Evolutionary conservation across 2,888 invertebrate species (phyloP).

Genomic region (Laspeyria flexula): DNA sequence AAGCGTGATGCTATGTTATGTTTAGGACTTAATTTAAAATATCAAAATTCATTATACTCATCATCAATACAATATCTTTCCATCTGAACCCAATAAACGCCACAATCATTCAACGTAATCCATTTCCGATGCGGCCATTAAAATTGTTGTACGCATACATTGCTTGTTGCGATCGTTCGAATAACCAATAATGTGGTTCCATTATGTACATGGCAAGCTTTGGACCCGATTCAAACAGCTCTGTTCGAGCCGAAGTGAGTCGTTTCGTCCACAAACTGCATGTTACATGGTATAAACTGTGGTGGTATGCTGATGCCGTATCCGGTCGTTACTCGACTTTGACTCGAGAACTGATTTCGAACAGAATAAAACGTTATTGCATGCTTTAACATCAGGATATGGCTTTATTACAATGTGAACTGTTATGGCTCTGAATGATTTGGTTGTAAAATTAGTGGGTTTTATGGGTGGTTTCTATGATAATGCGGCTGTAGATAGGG

Average conservation of each 20-base stretch:
- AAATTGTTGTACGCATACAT: conserved; percentile 43
- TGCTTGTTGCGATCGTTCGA: conserved; percentile 46
- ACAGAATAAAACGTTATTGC: conserved; percentile 34
- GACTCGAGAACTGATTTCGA: conserved; percentile 24
- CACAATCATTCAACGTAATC: conserved; percentile 1
- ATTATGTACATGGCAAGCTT: conserved; percentile 48
- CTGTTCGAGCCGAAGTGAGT: conserved; percentile 47
- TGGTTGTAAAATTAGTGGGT: conserved; percentile 27
- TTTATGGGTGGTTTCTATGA: conserved; percentile 29
- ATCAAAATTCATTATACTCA: neutral
- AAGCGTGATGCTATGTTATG: too few relatives aligned
- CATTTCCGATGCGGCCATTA: conserved; percentile 15
- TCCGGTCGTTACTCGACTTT: conserved; percentile 36
- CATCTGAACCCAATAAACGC: neutral
- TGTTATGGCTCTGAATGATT: conserved; percentile 31
- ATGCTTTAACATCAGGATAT: conserved; percentile 18
- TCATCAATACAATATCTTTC: neutral
- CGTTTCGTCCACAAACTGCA: conserved; percentile 56
- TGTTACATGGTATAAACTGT: conserved; percentile 45
- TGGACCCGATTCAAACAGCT: conserved; percentile 59
- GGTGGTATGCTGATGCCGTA: conserved; percentile 41
- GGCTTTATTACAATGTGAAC: conserved; percentile 31
- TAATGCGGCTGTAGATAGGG: conserved; percentile 5
- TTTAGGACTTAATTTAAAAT: too few relatives aligned
- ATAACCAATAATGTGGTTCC: conserved; percentile 45